Conservation (phyloP, 1,140 invertebrate genomes). For the Scaptomyza graminum region DNA sequence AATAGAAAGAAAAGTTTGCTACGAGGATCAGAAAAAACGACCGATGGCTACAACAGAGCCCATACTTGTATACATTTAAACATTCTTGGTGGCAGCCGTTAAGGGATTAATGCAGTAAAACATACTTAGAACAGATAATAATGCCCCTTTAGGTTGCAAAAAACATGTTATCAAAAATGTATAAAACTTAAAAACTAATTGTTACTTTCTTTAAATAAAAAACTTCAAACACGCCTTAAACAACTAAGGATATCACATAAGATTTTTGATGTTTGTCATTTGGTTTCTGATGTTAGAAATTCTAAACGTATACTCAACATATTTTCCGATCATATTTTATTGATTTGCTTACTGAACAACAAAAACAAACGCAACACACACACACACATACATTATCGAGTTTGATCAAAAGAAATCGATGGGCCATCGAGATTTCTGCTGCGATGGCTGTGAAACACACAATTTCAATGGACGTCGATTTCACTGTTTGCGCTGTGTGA, state of each 20-base stretch:
- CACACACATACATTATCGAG: not conserved
- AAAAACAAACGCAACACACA: not conserved
- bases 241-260: not conserved
- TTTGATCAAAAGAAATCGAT: conserved; percentile 11
- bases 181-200: too few species aligned
- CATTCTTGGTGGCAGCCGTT: not conserved
- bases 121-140: not conserved
- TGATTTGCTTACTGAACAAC: conserved; percentile 7
- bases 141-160: too few species aligned
- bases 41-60: not conserved
- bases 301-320: conserved; percentile 24
- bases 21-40: not conserved
- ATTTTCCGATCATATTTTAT: conserved; percentile 33
- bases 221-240: not conserved
- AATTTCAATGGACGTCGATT: conserved; percentile 59
- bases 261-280: conserved; percentile 26
- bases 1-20: too few species aligned
- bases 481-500: conserved; percentile 59
- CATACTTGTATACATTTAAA: not conserved
- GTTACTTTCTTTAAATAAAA: too few species aligned
- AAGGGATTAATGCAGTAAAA: not conserved
- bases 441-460: conserved; percentile 58
- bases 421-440: conserved; percentile 59
- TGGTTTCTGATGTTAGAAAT: conserved; percentile 21
- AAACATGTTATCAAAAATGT: too few species aligned